A percentile compares a stretch with the other conserved stretches of the same genome.
These are phyloP conservation scores for Drosophila sproati DNA, from an alignment of 1,140 invertebrate species.

Conservation along the genomic window DNA sequence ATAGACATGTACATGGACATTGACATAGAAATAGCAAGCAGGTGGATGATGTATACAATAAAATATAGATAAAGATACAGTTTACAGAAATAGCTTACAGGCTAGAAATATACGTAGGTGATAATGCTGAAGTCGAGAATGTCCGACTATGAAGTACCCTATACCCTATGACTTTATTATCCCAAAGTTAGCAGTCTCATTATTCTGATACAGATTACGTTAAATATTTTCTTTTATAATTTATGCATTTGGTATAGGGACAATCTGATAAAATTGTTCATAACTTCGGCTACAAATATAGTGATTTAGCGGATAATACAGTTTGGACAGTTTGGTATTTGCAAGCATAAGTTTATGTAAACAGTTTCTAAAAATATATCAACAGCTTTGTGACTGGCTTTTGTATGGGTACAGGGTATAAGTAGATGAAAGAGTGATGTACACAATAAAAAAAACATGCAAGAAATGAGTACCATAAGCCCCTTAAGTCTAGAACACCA, in stretches of 20 bases:
- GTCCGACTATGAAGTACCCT: slow-evolving; percentile 4
- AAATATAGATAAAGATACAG: slow-evolving; percentile 45
- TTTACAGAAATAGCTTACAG: slow-evolving; percentile 42
- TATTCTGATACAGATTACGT: neutral
- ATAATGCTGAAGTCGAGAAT: neutral
- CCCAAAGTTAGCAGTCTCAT: neutral
- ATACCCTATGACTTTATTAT: neutral
- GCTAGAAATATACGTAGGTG: slow-evolving; percentile 32
- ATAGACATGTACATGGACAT: slow-evolving; percentile 45
- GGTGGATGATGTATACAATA: slow-evolving; percentile 46
- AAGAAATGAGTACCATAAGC: slow-evolving; percentile 63
- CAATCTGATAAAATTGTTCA: no score
- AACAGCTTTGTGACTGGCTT: neutral
- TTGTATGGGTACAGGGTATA: slow-evolving; percentile 5
- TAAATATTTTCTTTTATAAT: neutral
- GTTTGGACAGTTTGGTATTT: no score
- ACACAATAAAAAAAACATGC: slow-evolving; percentile 74
- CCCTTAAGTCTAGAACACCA: slow-evolving; percentile 68
- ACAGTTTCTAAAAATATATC: neutral
- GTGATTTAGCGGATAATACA: no score
- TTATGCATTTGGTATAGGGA: no score
- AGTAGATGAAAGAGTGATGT: slow-evolving; percentile 45
- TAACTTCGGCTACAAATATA: no score
- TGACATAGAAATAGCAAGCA: slow-evolving; percentile 67
- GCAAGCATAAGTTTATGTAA: neutral